phyloP scores from a whole-genome alignment of 2,888 invertebrate species.

The Zelleria hepariella region DNA sequence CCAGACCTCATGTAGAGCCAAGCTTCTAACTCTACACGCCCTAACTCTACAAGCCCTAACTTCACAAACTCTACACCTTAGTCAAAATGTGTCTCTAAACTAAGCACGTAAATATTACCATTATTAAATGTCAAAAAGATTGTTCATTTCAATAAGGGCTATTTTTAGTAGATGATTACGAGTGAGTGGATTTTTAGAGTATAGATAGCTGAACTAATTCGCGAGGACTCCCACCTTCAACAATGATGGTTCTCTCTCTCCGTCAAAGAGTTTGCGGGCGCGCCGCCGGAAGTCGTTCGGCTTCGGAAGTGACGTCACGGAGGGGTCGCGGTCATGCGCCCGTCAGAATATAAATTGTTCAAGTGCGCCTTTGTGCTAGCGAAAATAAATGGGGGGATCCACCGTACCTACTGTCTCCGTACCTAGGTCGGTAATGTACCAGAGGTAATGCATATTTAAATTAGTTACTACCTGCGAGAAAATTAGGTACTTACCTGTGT shows the following conservation, averaged over 20 bases:
- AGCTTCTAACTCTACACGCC: too few species aligned
- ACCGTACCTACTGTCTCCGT: background rate
- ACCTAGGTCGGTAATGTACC: background rate
- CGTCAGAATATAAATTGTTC: background rate
- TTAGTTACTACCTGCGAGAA: background rate
- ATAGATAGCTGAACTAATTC: background rate
- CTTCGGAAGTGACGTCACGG: constrained; percentile 59
- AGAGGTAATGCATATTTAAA: background rate
- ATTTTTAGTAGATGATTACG: too few species aligned
- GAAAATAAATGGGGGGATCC: background rate
- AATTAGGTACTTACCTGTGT: background rate
- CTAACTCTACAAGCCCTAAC: too few species aligned
- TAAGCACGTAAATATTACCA: too few species aligned
- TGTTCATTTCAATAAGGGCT: too few species aligned
- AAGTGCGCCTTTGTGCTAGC: background rate
- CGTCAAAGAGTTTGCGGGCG: background rate
- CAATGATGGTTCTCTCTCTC: background rate
- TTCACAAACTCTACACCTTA: too few species aligned
- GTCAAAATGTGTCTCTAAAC: too few species aligned
- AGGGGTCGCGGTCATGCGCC: constrained; percentile 30
- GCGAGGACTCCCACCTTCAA: background rate
- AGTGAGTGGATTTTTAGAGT: too few species aligned
- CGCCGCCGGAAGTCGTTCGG: constrained; percentile 57
- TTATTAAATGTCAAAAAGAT: too few species aligned
- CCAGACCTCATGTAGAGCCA: too few species aligned